Base-by-base conservation (phyloP, 2,797 vertebrate genomes). In the Glossophaga mutica region DNA sequence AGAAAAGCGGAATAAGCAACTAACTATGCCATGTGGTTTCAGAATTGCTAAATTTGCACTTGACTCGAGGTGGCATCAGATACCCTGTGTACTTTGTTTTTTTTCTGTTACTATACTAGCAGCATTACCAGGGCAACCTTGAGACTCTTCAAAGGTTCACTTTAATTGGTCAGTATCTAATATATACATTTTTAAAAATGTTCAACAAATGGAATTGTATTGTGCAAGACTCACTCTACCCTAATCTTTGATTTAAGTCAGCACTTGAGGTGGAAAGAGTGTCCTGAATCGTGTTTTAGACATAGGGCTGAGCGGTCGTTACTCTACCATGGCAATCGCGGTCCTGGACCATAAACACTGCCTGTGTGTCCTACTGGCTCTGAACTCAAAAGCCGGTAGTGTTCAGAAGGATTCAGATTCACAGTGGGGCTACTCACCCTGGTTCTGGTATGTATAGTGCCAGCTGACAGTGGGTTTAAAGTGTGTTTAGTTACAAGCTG, bases 171-270 rank as follows among this genome's bases (percentile, higher is more conserved):
- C 68, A 94, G 24, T 97, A 97, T 95, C 96, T 97, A 98, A 94
- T 97, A 95, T 96, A 94, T 95, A 98, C 81, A 97, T 94, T 97
- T 96, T 4, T 68, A 97, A 97, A 97, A 97, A 96, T 91, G 76
- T 91, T 96, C 87, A 97, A 95, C 87, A 89, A 94, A 89, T 93
- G 95, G 90, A 96, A 91, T 90, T 92, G 19, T 94, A 96, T 96
- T 97, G 94, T 97, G 97, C 96, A 96, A 98, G 94, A 96, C 93
- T 95, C 93, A 95, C 96, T 96, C 95, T 97, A 97, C 95, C 97
- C 94, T 97, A 97, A 94, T 96, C 84, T 96, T 93, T 84, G 93
- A 84, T 97, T 96, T 86, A 95, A 89, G 95, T 96, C 96, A 97
- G 96, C 96, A 97, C 92, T 97, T 96, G 95, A 96, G 96, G 96